Evolutionary conservation across 2,797 vertebrate species (phyloP), one percentile per base, ranked within the genome.

Genomic region (Sebastes hubbsi): DNA sequence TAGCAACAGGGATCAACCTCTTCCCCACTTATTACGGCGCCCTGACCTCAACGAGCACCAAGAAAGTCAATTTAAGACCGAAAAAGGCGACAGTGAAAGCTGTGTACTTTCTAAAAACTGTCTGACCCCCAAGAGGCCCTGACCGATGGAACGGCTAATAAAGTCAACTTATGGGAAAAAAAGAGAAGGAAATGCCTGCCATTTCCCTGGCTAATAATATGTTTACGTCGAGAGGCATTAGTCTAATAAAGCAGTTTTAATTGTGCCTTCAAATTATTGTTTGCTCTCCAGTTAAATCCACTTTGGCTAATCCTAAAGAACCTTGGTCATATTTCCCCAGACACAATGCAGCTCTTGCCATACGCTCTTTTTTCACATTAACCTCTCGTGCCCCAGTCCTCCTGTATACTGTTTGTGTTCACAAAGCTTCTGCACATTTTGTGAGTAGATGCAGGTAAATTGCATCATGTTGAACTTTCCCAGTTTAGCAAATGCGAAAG

Each of bases 251-350:
- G 88, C 87, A 49, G 65, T 88, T 94, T 92, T 92, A 93, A 94
- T 94, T 91, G 89, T 59, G 8, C 71, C 36, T 88, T 81, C n/a
- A n/a, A n/a, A n/a, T 90, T 88, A 87, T 91, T 93, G 89, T 93
- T 91, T 89, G 72, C 84, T 87, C 84, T 88, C 74, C 75, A 83
- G 87, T 88, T 90, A 92, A 95, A 94, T 93, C 92, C 87, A 91
- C 89, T 92, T 89, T 87, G 80, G 74, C 86, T 94, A 93, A 95
- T 95, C 91, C 89, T 83, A 77, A 87, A 90, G 85, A 94, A 90
- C 88, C 85, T 74, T 84, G 84, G 72, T 68, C 62, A 86, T 87
- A 92, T 94, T 95, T 94, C 88, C 93, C 91, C 59, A 61, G 88
- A 90, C 74, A 59, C 60, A 80, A 87, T 34, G 11, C 72, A 78